Conservation (phyloP, 2,888 invertebrate genomes). For the Tinea trinotella region DNA sequence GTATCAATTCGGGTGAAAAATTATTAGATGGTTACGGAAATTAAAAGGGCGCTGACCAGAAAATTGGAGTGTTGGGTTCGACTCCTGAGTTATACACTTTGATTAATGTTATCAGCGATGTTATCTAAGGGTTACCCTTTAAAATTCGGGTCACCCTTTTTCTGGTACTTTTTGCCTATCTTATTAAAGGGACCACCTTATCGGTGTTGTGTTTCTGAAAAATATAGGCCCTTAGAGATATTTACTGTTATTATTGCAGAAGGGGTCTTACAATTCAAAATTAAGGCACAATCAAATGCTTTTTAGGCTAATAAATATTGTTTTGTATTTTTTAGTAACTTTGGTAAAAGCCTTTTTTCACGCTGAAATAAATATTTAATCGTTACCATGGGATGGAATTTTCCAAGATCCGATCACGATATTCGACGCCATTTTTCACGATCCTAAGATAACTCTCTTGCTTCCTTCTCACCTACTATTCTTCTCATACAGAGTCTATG, state of each 20-base stretch:
- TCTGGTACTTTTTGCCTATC: slow-evolving; percentile 21
- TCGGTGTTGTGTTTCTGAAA: slow-evolving; percentile 5
- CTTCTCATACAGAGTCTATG: too few species aligned
- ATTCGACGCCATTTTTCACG: too few species aligned
- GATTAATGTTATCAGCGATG: slow-evolving; percentile 66
- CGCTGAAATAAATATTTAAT: too few species aligned
- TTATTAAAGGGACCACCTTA: not conserved
- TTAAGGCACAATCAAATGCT: not conserved
- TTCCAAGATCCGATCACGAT: too few species aligned
- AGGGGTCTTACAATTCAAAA: slow-evolving; percentile 14
- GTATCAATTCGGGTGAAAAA: slow-evolving; percentile 54
- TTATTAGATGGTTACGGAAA: slow-evolving; percentile 45
- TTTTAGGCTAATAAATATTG: too few species aligned
- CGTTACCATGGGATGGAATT: too few species aligned
- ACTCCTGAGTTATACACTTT: slow-evolving; percentile 45
- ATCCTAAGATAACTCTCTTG: too few species aligned
- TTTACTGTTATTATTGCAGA: not conserved
- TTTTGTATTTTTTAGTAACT: too few species aligned
- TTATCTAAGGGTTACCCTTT: slow-evolving; percentile 43
- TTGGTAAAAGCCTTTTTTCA: too few species aligned
- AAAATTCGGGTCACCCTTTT: slow-evolving; percentile 47
- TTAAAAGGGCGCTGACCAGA: slow-evolving; percentile 63
- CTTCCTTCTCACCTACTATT: too few species aligned
- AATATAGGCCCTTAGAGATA: not conserved
- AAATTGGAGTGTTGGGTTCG: slow-evolving; percentile 38